These are phyloP conservation scores for Anoplopoma fimbria DNA, from an alignment of 2,113 vertebrate genomes.

Conservation along the genomic window DNA sequence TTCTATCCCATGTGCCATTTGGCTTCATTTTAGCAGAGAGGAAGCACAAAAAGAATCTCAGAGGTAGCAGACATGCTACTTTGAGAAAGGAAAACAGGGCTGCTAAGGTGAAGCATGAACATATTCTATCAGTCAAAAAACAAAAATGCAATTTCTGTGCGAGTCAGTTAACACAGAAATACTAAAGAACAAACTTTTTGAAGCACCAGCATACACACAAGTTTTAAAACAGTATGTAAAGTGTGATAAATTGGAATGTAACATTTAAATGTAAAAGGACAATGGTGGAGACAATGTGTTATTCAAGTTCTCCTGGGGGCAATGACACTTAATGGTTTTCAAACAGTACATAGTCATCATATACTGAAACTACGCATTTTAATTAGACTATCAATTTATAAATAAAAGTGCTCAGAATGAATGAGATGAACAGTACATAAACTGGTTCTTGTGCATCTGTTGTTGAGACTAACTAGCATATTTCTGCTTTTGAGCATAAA, in stretches of 20 bases:
- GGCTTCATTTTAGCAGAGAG: constrained; percentile 40
- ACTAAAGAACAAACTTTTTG: neutral
- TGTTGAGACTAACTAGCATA: neutral
- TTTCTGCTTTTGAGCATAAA: neutral
- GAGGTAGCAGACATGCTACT: constrained; percentile 14
- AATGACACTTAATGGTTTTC: neutral
- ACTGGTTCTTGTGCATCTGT: neutral
- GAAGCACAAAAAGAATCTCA: constrained; percentile 35
- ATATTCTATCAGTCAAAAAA: constrained; percentile 21
- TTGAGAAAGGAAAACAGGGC: constrained; percentile 27
- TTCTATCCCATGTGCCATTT: constrained; percentile 64
- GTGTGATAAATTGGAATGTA: neutral
- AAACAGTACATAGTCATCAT: neutral
- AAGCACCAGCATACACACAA: neutral
- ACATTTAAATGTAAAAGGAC: neutral
- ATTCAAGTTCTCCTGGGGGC: neutral
- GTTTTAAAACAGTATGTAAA: neutral
- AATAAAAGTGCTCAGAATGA: neutral
- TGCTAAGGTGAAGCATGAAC: neutral
- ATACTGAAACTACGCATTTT: neutral
- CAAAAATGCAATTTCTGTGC: neutral
- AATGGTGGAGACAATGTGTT: neutral
- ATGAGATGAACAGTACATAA: neutral
- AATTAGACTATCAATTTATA: neutral
- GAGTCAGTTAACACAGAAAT: neutral